Percentiles rank a stretch among this genome's conserved stretches.
Evolutionary conservation across 2,113 vertebrate species (phyloP).

Genomic region (Meleagris gallopavo): DNA sequence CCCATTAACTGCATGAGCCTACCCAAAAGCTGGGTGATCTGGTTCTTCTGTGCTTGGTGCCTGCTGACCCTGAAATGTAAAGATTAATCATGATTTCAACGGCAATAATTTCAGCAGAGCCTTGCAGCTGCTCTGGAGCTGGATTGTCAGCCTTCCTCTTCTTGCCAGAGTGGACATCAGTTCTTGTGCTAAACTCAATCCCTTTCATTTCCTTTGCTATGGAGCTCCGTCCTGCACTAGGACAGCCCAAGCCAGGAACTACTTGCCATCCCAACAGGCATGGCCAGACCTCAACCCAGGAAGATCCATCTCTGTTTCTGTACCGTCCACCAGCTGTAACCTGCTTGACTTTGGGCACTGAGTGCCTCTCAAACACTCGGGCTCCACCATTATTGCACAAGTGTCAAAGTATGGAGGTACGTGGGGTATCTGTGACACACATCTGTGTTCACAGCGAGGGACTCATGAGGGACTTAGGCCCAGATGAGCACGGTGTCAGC

Average conservation of each 20-base stretch:
- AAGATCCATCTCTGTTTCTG: not conserved
- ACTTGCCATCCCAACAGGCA: not conserved
- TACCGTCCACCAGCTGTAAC: not conserved
- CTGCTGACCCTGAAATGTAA: not conserved
- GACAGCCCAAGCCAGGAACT: not conserved
- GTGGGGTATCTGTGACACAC: not conserved
- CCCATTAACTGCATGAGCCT: not conserved
- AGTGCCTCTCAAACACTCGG: rapidly evolving
- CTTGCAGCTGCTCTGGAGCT: not conserved
- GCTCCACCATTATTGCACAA: not conserved
- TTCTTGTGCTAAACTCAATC: not conserved
- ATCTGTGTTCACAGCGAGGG: not conserved
- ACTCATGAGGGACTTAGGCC: not conserved
- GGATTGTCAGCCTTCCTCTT: not conserved
- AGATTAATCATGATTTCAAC: rapidly evolving
- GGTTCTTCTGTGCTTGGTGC: not conserved
- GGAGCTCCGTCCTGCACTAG: not conserved
- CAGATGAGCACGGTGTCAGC: not conserved
- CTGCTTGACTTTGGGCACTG: rapidly evolving
- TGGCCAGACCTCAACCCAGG: not conserved
- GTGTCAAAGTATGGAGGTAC: rapidly evolving
- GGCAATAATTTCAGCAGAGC: not conserved
- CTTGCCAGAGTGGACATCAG: not conserved
- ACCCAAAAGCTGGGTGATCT: not conserved
- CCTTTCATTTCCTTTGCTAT: not conserved